Evolutionary conservation across 1,140 invertebrate species (phyloP).

Genomic region (Ectropis grisescens): DNA sequence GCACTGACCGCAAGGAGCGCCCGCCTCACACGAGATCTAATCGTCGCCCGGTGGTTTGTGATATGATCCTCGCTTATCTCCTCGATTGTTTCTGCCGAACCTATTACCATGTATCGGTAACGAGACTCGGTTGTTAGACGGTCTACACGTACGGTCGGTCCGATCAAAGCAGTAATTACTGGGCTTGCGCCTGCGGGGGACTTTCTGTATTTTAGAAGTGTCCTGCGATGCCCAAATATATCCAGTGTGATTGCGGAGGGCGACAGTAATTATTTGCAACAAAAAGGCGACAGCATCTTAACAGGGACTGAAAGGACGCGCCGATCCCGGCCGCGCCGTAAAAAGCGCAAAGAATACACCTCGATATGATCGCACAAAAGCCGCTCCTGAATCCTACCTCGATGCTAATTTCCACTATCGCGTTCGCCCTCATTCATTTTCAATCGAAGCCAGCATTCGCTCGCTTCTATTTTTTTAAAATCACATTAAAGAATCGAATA

Average conservation of each 20-base stretch:
- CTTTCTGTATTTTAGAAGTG: too few species aligned
- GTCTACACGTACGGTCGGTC: too few species aligned
- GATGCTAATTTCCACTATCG: conserved; percentile 71
- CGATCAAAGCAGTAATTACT: too few species aligned
- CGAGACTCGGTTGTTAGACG: too few species aligned
- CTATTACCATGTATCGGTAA: too few species aligned
- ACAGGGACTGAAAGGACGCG: conserved; percentile 49
- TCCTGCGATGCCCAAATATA: neutral
- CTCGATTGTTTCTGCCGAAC: too few species aligned
- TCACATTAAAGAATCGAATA: conserved; percentile 70
- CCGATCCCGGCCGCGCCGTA: conserved; percentile 46
- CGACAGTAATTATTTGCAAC: conserved; percentile 53
- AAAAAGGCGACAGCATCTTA: conserved; percentile 56
- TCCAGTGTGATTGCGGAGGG: conserved; percentile 17
- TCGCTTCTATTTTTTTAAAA: conserved; percentile 67
- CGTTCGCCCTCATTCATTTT: conserved; percentile 68
- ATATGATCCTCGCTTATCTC: too few species aligned
- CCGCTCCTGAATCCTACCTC: conserved; percentile 63
- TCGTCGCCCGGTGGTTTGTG: conserved; percentile 11
- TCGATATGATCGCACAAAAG: conserved; percentile 69
- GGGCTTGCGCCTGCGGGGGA: too few species aligned
- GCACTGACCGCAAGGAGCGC: conserved; percentile 19
- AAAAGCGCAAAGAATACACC: conserved; percentile 69
- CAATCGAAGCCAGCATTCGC: conserved; percentile 60
- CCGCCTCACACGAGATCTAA: conserved; percentile 25